A percentile compares a stretch with the other conserved stretches of the same genome.
Evolutionary conservation across 2,797 vertebrate species (phyloP).

Genomic region (Hirundo rustica): DNA sequence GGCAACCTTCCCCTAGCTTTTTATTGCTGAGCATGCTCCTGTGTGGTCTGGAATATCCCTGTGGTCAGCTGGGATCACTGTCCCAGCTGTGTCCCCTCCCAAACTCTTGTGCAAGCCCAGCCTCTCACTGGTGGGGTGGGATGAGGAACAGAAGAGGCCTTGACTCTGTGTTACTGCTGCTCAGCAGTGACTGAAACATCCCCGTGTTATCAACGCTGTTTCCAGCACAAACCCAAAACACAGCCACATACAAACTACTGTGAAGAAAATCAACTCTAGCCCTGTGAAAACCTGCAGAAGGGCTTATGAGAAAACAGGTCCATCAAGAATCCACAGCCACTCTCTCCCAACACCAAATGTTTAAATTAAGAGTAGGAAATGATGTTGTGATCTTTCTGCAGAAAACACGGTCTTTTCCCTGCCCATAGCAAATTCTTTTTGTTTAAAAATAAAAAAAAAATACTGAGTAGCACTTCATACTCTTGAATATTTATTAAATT

Average conservation of each 20-base stretch:
- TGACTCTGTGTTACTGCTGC: fast-evolving
- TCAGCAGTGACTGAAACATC: not conserved
- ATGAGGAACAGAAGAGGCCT: not conserved
- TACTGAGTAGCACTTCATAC: not conserved
- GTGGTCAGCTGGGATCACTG: not conserved
- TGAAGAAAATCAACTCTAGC: not conserved
- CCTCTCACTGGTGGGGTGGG: not conserved
- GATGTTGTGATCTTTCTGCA: not conserved
- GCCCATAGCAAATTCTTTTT: not conserved
- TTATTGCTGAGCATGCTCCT: not conserved
- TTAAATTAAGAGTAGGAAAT: not conserved
- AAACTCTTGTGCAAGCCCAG: not conserved
- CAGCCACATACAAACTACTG: not conserved
- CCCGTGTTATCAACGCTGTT: not conserved
- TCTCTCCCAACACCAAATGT: not conserved
- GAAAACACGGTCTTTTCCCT: not conserved
- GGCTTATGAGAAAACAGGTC: not conserved
- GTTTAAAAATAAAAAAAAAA: not conserved
- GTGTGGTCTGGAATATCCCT: not conserved
- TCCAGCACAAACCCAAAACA: not conserved
- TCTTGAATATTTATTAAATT: not conserved
- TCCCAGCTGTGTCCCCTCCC: not conserved
- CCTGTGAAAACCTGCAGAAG: not conserved
- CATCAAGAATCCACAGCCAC: not conserved
- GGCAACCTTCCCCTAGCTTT: not conserved